Base-by-base conservation (phyloP, 2,113 vertebrate genomes). In the Riparia riparia region DNA sequence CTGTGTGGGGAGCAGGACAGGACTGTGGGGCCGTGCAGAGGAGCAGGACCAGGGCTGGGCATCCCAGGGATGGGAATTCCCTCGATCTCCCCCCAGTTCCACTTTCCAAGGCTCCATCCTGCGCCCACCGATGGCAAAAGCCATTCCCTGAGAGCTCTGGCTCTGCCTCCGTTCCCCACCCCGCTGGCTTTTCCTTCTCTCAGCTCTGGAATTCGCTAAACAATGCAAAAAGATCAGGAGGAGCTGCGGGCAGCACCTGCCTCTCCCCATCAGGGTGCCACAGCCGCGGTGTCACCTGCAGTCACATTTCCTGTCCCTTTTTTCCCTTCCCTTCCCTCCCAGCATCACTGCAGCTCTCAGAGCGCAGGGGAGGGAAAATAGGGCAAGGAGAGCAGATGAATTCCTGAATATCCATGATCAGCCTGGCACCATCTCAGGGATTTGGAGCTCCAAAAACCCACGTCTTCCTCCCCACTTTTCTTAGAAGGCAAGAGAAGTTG, bases 1-100 rank as follows among this genome's bases (percentile, higher is more conserved):
- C 7, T 0, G 32, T 8, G 0, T 0, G 13, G 10, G 2, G 5
- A 28, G 37, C 37, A 10, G 66, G 39, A 2, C 14, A 5, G 76
- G 73, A 2, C 1, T 2, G 12, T 12, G 57, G 74, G 37, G 28
- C 37, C 29, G 49, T 17, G 47, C 10, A 25, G 32, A 39, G 57
- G 8, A 31, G 37, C 47, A 61, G 47, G 10, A 37, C 6, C 79
- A 29, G 65, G 45, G 54, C 47, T 44, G 66, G 54, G 54, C 37
- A 20, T 8, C 10, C 25, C 21, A 3, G 41, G 41, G 41, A 6
- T 25, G 65, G 44, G 31, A n/a, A 47, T n/a, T 51, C 39, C 10
- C 51, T 3, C 25, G 1, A 1, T 2, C 47, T 51, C 41, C 3
- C 9, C 2, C 1, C 20, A 1, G 6, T 18, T 17, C 14, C 4